A percentile compares a stretch with the other conserved stretches of the same genome.
phyloP scores from a whole-genome alignment of 2,888 invertebrate genomes.

The Hirudinaria manillensis region DNA sequence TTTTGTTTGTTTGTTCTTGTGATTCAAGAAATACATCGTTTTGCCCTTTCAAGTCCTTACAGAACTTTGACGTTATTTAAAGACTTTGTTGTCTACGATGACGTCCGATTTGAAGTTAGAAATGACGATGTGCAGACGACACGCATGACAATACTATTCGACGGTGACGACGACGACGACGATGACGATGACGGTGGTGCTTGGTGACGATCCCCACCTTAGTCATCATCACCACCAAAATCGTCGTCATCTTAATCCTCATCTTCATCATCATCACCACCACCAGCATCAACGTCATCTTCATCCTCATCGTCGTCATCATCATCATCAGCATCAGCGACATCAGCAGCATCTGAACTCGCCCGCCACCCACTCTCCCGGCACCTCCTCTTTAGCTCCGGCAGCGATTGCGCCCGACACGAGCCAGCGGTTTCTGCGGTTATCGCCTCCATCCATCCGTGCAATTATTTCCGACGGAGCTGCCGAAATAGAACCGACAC shows the following conservation, averaged over 20 bases:
- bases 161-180: background rate
- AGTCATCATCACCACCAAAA: conserved; percentile 16
- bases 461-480: conserved; percentile 8
- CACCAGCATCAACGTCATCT: conserved; percentile 21
- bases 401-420: background rate
- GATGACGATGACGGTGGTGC: conserved; percentile 18
- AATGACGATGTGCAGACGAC: too few relatives aligned
- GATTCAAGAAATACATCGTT: background rate
- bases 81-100: background rate
- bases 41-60: background rate
- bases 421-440: background rate
- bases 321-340: conserved; percentile 21
- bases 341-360: conserved; percentile 19
- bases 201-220: conserved; percentile 10
- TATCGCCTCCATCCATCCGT: conserved; percentile 15
- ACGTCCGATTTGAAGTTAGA: background rate
- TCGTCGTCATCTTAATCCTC: conserved; percentile 20
- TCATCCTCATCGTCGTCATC: conserved; percentile 19
- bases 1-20: background rate
- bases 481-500: conserved; percentile 1
- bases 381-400: background rate
- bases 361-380: background rate
- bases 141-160: background rate
- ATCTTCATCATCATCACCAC: conserved; percentile 29
- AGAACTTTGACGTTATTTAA: background rate